Conservation (phyloP, 2,888 invertebrate species). For the Polymixis lichenea region DNA sequence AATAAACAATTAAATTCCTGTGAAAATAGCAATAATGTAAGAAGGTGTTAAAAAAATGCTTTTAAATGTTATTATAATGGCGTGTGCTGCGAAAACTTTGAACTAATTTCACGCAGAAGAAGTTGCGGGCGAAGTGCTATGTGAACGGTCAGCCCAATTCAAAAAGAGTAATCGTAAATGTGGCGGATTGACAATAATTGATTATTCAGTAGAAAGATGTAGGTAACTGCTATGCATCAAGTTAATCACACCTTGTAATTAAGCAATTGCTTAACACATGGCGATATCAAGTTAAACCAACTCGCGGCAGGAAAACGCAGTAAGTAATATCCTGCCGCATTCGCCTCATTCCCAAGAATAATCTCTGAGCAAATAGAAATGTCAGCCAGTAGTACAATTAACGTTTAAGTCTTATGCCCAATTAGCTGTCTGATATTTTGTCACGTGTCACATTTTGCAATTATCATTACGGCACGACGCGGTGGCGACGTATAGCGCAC, state of each 20-base stretch:
- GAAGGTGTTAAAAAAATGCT: no score
- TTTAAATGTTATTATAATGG: no score
- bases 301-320: conserved; percentile 34
- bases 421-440: conserved; percentile 58
- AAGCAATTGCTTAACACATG: conserved; percentile 23
- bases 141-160: neutral
- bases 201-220: conserved; percentile 11
- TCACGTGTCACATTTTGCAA: conserved; percentile 60
- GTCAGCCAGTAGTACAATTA: conserved; percentile 46
- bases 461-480: conserved; percentile 52
- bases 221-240: neutral
- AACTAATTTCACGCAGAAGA: no score
- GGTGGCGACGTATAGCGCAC: conserved; percentile 23
- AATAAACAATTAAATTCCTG: no score
- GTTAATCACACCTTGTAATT: conserved; percentile 16
- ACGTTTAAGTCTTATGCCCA: conserved; percentile 52
- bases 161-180: neutral
- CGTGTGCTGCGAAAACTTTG: no score
- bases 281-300: conserved; percentile 8
- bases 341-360: conserved; percentile 37
- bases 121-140: no score
- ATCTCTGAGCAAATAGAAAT: conserved; percentile 47
- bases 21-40: no score
- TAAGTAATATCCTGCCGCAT: conserved; percentile 49
- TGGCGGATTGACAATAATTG: neutral